Conservation (phyloP, 2,113 vertebrate genomes). For the Cyprinodon brontotheroides region DNA sequence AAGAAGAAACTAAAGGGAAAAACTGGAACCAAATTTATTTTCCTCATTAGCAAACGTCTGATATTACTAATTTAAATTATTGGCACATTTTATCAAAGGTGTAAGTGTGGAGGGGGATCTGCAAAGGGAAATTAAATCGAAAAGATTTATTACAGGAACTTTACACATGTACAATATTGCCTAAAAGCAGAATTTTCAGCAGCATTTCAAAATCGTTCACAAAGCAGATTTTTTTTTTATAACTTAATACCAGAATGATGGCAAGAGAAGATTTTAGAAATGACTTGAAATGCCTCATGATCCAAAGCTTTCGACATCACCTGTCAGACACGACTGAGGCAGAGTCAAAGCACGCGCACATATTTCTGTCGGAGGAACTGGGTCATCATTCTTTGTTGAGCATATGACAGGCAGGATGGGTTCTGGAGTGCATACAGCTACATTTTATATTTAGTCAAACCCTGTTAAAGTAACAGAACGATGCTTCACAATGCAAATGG, state of each 20-base stretch:
- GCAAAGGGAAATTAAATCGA: neutral
- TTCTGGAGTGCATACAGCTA: neutral
- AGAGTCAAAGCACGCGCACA: neutral
- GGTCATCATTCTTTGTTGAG: conserved; percentile 4
- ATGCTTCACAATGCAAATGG: neutral
- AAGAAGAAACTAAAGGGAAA: no score
- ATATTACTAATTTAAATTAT: neutral
- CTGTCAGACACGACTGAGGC: conserved; percentile 13
- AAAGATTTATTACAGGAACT: neutral
- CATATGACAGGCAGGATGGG: neutral
- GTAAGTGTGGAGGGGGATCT: neutral
- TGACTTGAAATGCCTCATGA: neutral
- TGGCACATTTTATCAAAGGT: neutral
- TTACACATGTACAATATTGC: neutral
- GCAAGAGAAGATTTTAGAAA: neutral
- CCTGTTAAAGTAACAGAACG: neutral
- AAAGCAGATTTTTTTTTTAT: neutral
- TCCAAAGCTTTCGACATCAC: neutral
- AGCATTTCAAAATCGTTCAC: neutral
- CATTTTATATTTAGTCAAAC: neutral
- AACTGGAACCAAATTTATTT: no score
- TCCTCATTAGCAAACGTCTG: no score
- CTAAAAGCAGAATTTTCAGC: neutral
- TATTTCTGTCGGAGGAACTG: conserved; percentile 11
- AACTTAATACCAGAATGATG: neutral